phyloP scores from a whole-genome alignment of 2,888 invertebrate species.

The Slavum lentiscoides region DNA sequence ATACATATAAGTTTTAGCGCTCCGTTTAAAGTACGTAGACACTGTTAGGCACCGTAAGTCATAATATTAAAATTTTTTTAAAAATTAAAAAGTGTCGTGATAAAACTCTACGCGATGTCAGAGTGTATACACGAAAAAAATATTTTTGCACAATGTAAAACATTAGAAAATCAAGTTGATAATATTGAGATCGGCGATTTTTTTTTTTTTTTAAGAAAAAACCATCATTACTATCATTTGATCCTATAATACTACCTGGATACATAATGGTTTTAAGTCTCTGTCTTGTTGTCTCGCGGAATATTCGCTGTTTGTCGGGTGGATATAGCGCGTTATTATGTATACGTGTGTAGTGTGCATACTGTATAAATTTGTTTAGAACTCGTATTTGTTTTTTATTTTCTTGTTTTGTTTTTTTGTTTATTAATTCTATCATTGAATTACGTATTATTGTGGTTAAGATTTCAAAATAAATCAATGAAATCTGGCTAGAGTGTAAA shows the following conservation, averaged over 20 bases:
- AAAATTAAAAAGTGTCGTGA: not conserved
- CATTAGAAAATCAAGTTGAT: not conserved
- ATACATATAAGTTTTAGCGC: not conserved
- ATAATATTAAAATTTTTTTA: not conserved
- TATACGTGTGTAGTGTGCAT: not conserved
- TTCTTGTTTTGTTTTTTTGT: not conserved
- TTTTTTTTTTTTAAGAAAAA: not conserved
- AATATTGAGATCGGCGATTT: not conserved
- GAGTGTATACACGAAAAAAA: not conserved
- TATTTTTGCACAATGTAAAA: slow-evolving; percentile 30
- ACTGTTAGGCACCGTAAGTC: not conserved
- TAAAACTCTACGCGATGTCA: not conserved
- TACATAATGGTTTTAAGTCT: not conserved
- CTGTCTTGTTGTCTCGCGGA: not conserved
- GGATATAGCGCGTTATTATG: not conserved
- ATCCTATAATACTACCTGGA: not conserved
- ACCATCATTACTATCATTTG: not conserved
- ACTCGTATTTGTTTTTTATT: not conserved
- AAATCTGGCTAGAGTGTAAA: slow-evolving; percentile 41
- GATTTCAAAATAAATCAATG: slow-evolving; percentile 9
- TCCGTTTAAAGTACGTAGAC: slow-evolving; percentile 28
- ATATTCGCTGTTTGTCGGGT: not conserved
- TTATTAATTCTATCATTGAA: slow-evolving; percentile 4
- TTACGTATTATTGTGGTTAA: slow-evolving; percentile 2
- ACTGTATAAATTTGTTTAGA: not conserved